A percentile compares a stretch with the other conserved stretches of the same genome.
Conservation (phyloP, 2,888 invertebrate genomes). For the Drosophila tanythrix region DNA sequence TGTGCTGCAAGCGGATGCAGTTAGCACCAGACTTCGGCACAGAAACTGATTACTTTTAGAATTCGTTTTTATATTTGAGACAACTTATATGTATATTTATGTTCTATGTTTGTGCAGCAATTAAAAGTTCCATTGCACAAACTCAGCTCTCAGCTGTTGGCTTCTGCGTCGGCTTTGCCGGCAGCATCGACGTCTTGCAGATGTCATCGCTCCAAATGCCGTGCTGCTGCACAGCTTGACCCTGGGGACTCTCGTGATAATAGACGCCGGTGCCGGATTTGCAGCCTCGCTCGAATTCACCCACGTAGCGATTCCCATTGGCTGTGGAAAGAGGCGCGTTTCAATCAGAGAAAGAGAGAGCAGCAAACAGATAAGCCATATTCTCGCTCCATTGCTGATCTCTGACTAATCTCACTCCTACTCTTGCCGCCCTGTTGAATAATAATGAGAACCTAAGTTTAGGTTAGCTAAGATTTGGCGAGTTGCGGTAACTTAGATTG, state of each 20-base stretch:
- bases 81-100: neutral
- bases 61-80: neutral
- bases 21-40: conserved; percentile 42
- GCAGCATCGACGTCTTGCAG: conserved; percentile 78
- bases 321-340: conserved; percentile 48
- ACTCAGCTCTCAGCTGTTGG: neutral
- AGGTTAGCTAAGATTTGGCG: neutral
- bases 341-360: neutral
- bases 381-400: neutral
- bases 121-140: conserved; percentile 13
- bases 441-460: neutral
- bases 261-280: conserved; percentile 83
- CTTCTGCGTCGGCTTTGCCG: neutral
- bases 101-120: neutral
- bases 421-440: neutral
- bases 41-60: conserved; percentile 50
- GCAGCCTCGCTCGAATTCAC: conserved; percentile 77
- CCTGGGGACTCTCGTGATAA: conserved; percentile 72
- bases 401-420: neutral
- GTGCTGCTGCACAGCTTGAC: conserved; percentile 78
- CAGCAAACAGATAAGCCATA: neutral
- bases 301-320: conserved; percentile 84
- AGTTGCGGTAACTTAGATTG: neutral
- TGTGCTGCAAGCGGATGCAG: neutral
- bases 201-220: conserved; percentile 80